Percentiles rank a stretch among this genome's conserved stretches.
Evolutionary conservation across 2,113 vertebrate genomes (phyloP).

Genomic region (Hystrix cristata): DNA sequence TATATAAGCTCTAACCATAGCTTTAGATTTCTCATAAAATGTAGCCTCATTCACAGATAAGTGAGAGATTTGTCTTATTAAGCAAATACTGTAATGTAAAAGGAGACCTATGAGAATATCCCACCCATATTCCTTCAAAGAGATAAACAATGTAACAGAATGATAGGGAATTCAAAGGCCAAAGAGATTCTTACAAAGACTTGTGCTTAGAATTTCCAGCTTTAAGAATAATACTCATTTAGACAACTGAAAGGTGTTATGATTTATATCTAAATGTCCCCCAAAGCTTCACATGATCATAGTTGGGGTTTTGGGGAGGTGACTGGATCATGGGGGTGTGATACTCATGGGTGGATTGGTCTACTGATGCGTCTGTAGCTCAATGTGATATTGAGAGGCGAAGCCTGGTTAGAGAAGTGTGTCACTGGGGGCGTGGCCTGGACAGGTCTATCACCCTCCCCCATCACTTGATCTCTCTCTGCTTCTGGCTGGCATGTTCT

Average conservation of each 20-base stretch:
- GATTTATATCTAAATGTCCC: background rate
- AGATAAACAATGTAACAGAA: background rate
- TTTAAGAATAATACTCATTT: background rate
- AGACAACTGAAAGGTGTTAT: too few species aligned
- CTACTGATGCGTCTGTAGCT: background rate
- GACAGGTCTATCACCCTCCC: too few species aligned
- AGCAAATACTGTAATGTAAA: background rate
- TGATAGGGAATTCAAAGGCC: background rate
- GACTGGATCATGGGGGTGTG: too few species aligned
- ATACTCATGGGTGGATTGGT: background rate
- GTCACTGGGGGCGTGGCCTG: background rate
- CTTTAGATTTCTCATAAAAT: constrained; percentile 6
- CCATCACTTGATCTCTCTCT: too few species aligned
- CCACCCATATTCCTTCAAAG: background rate
- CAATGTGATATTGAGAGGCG: background rate
- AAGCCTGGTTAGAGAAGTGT: background rate
- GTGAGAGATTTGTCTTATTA: background rate
- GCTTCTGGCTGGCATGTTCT: background rate
- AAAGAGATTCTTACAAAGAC: background rate
- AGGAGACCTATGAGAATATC: background rate
- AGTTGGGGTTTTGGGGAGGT: background rate
- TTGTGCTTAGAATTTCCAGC: background rate
- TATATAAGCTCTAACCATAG: background rate
- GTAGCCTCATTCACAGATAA: background rate
- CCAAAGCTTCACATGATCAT: background rate